Base-by-base conservation (phyloP, 2,888 invertebrate genomes). In the Frankliniella fusca region DNA sequence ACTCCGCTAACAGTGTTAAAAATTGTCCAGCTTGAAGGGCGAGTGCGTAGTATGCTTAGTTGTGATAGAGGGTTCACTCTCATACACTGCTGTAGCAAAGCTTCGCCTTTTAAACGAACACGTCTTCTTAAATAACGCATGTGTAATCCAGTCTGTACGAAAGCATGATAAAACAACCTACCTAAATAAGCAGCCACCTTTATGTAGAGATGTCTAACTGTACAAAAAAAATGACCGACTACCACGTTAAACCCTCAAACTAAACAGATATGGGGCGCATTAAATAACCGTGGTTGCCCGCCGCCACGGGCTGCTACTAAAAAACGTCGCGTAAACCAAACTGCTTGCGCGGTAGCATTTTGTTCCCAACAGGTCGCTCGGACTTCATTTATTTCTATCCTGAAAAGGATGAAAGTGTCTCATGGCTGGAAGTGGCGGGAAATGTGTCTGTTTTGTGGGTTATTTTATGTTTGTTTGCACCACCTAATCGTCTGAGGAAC, bases 61-160 rank as follows among this genome's bases (percentile, higher is more conserved):
- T 76, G 70, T 76, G 70, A 76, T 76, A 76, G 70, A 76, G 70
- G 70, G 70, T 76, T 76, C 70, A 76, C 70, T 76, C 70, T 76
- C 70, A 76, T 76, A 76, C 70, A 76, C 70, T 76, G 70, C 70
- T 76, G 70, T 76, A 76, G 70, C 70, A 23, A 76, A 76, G 70
- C 70, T 76, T 76, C 70, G 70, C 70, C 70, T 76, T 76, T 27
- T 76, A 76, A 76, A 76, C 70, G 27, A 76, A 76, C 70, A 76
- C 70, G 27, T 76, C 70, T 76, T 76, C 70, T 76, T 76, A 76
- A 76, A 76, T 76, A 76, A 76, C 70, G 70, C 70, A 76, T 76
- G 70, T 27, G 70, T 76, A 76, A 76, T 23, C 27, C 70, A 76
- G 70, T 76, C 70, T 76, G 70, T 76, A 76, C 70, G 70, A 76